Evolutionary conservation across 2,113 vertebrate genomes (phyloP), one percentile per base, ranked within the genome.

Genomic region (Periophthalmus modestus): DNA sequence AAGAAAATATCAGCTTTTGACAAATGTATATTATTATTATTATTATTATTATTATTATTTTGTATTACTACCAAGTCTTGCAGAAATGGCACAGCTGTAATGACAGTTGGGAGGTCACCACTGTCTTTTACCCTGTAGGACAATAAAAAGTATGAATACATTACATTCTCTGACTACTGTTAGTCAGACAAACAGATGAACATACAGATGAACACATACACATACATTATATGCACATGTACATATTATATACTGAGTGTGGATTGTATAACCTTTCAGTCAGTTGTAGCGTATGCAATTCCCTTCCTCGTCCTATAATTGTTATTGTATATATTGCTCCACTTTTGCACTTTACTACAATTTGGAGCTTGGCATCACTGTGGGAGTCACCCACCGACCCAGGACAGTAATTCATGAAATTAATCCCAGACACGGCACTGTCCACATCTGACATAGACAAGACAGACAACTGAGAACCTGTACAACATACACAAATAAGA

Each of bases 391-490:
- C 62, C 4, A 18, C 43, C 2, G 63, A 69, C 61, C 54, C 67
- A 71, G 68, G 72, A 11, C 78, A 78, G 55, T 71, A 70, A 23
- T 76, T 85, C n/a, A 96, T 82, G 81, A 96, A 95, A 54, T 94
- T 85, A 47, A 96, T 59, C 15, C 85, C 94, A 21, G 73, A 82
- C 69, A 95, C 87, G 24, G 74, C 28, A 14, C 85, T 84, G 23
- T 92, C 87, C 73, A 93, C 75, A 3, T 89, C 85, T 1, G 92
- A 89, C 50, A 95, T 83, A 6, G 54, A 79, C 69, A 94, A 66
- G 7, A 95, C 91, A 28, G 85, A 90, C n/a, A 96, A 71, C 0
- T 93, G 93, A 72, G 93, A 89, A 3, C 94, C 96, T 98, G 11
- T n/a, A 28, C 11, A 65, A 39, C 23, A 59, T 2, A 69, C 23